These are phyloP conservation scores for Congeria kusceri DNA, from an alignment of 2,888 invertebrate species.

Conservation along the genomic window DNA sequence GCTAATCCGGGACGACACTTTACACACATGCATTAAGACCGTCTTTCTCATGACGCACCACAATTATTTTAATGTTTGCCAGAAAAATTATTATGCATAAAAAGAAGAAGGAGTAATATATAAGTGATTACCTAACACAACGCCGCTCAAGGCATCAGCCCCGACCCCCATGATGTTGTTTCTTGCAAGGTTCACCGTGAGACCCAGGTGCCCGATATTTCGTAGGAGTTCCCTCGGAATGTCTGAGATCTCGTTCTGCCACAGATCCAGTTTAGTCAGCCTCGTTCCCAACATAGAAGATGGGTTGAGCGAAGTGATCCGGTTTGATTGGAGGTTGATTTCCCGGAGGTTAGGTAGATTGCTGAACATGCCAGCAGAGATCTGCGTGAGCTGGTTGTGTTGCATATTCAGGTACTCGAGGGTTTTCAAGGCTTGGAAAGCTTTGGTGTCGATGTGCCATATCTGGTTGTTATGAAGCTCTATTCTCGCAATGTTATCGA, in stretches of 20 bases:
- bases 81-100: no score
- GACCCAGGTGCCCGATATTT: conserved; percentile 44
- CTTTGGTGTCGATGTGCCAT: conserved; percentile 36
- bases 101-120: no score
- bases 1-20: no score
- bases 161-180: conserved; percentile 62
- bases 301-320: conserved; percentile 48
- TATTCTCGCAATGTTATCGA: conserved; percentile 44
- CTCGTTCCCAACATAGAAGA: conserved; percentile 59
- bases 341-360: conserved; percentile 55
- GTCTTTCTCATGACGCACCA: no score
- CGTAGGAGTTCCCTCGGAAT: conserved; percentile 61
- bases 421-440: conserved; percentile 42
- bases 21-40: no score
- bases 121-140: conserved; percentile 33
- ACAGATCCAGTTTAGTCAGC: conserved; percentile 63
- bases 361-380: conserved; percentile 61
- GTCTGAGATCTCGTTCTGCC: conserved; percentile 58
- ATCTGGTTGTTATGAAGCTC: conserved; percentile 56
- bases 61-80: no score
- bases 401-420: conserved; percentile 50
- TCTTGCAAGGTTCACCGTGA: conserved; percentile 45
- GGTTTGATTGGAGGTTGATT: conserved; percentile 61
- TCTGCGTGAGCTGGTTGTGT: conserved; percentile 47
- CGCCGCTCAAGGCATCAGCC: conserved; percentile 39